Evolutionary conservation across 1,140 invertebrate genomes (phyloP), one percentile per base, ranked within the genome.

Genomic region (Asobara japonica): DNA sequence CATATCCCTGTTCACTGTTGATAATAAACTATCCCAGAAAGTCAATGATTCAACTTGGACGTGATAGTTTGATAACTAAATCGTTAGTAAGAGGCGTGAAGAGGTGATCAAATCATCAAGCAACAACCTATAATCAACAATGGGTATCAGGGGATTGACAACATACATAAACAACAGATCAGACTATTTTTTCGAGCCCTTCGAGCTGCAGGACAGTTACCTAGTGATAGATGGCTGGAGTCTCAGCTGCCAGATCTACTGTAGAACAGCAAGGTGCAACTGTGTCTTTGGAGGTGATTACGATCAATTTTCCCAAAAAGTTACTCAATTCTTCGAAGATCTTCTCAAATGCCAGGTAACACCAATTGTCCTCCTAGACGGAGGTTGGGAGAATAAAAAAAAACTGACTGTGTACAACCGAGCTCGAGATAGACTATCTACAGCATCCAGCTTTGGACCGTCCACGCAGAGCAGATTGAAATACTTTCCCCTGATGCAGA

Each of bases 211-310:
- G 72, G 89, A 95, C 78, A 91, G 89, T 8, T 89, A 89, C 72
- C 83, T 97, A 18, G 90, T 97, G 3, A 92, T 97, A 22, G 96
- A 97, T 87, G 96, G 95, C 3, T 92, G 93, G 79, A 93, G 92
- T 82, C 82, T 97, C 41, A 90, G 91, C 30, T 91, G 91, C 67
- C 92, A 93, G 78, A 79, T 97, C 0, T 96, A 95, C 77, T 89
- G 87, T 73, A 88, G 86, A 66, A 82, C 86, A n/a, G 83, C 90
- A 2, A 91, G 89, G 67, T 87, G 89, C 64, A 91, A 92, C 76
- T 91, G 91, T 51, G 89, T 91, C 0, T 97, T 95, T 85, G 95
- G 95, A 16, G 96, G 96, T 0, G 95, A 97, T 83, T 97, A 97
- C 80, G 93, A 96, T 77, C 91, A 91, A 76, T 95, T 91, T 84